phyloP scores from a whole-genome alignment of 2,113 vertebrate genomes.

The Hylia prasina region DNA sequence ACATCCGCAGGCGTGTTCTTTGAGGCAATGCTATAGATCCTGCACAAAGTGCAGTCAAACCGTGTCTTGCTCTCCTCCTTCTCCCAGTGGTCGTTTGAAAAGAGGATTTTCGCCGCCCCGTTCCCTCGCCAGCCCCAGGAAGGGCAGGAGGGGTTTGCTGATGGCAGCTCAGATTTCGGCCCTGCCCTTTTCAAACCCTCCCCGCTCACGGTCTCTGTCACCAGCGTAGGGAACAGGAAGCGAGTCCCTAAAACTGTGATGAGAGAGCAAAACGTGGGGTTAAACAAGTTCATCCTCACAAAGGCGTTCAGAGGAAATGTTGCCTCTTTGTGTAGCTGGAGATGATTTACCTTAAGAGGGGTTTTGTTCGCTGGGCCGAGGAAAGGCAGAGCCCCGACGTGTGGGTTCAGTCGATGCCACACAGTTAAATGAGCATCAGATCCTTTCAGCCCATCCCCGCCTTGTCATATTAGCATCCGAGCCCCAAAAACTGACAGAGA shows the following conservation, averaged over 20 bases:
- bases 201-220: neutral
- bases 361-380: neutral
- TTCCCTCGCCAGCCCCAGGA: neutral
- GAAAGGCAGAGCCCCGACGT: neutral
- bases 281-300: neutral
- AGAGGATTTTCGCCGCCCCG: neutral
- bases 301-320: neutral
- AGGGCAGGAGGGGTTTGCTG: neutral
- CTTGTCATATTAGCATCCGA: neutral
- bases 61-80: neutral
- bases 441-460: neutral
- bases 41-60: neutral
- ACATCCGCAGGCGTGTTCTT: too few species aligned
- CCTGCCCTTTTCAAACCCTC: neutral
- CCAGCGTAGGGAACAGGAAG: neutral
- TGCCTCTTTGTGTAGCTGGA: neutral
- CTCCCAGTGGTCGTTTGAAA: neutral
- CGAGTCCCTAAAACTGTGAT: neutral
- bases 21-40: neutral
- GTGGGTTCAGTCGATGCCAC: neutral
- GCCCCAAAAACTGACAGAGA: neutral
- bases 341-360: neutral
- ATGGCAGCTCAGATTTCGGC: neutral
- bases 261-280: neutral
- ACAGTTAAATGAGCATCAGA: neutral